phyloP scores from a whole-genome alignment of 1,140 invertebrate genomes.

The Aphaenogaster rudis region DNA sequence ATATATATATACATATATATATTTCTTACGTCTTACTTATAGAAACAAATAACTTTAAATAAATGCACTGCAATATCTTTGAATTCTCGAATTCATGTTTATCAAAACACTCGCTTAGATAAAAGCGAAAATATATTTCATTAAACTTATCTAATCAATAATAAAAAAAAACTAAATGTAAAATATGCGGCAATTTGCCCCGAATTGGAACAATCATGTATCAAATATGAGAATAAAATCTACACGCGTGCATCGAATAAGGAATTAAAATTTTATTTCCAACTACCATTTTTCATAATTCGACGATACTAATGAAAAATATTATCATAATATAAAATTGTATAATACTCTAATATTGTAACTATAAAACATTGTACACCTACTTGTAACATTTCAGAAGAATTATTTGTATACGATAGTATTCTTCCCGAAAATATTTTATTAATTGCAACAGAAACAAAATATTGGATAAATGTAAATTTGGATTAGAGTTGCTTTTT shows the following conservation, averaged over 20 bases:
- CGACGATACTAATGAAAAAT: neutral
- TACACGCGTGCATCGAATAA: conserved; percentile 10
- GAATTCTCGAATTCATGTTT: neutral
- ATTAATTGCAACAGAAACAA: neutral
- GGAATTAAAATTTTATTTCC: neutral
- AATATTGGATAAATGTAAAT: neutral
- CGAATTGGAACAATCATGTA: neutral
- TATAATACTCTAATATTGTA: neutral
- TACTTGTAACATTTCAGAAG: neutral
- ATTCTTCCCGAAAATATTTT: neutral
- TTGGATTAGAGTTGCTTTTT: neutral
- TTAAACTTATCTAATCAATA: conserved; percentile 10
- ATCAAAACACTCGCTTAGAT: neutral
- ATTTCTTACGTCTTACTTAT: neutral
- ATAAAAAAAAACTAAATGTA: neutral
- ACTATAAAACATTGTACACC: neutral
- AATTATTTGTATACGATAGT: neutral
- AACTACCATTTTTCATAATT: neutral
- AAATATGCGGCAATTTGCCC: neutral
- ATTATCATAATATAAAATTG: neutral
- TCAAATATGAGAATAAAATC: conserved; percentile 5
- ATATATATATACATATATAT: neutral
- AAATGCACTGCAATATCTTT: neutral
- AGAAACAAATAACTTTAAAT: neutral
- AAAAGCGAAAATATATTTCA: conserved; percentile 11